Conservation (phyloP, 2,888 invertebrate genomes). For the Hololepta plana region DNA sequence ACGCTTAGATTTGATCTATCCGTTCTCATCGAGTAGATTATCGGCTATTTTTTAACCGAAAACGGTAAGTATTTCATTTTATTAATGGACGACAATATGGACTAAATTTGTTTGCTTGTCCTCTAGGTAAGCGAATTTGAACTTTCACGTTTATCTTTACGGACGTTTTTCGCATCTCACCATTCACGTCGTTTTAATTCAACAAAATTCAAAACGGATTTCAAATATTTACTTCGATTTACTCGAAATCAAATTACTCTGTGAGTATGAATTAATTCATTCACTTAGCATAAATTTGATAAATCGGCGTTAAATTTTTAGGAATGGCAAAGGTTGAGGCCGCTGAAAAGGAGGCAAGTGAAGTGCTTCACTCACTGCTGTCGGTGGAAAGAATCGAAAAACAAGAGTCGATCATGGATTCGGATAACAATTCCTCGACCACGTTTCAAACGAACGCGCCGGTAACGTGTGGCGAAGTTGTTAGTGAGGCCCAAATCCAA, state of each 20-base stretch:
- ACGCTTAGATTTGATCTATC: too few relatives aligned
- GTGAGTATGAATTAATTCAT: too few relatives aligned
- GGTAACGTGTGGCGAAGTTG: slow-evolving; percentile 15
- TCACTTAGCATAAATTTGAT: too few relatives aligned
- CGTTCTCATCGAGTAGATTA: too few relatives aligned
- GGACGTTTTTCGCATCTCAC: slow-evolving; percentile 25
- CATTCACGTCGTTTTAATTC: too few relatives aligned
- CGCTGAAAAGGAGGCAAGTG: slow-evolving; percentile 53
- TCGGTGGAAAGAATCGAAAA: slow-evolving; percentile 48
- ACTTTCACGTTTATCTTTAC: slow-evolving; percentile 24
- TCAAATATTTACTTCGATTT: too few relatives aligned
- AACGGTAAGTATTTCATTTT: slow-evolving; percentile 19
- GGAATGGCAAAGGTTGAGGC: slow-evolving; percentile 46
- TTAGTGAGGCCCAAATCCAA: slow-evolving; percentile 31
- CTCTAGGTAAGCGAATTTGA: slow-evolving; percentile 23
- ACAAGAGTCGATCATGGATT: slow-evolving; percentile 17
- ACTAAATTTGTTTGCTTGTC: slow-evolving; percentile 25
- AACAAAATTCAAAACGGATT: too few relatives aligned
- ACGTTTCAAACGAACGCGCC: slow-evolving; percentile 18
- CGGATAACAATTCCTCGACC: slow-evolving; percentile 18
- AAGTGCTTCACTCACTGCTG: slow-evolving; percentile 46
- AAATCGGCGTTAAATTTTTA: slow-evolving; percentile 27
- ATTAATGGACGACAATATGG: slow-evolving; percentile 27
- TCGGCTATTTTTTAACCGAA: too few relatives aligned
- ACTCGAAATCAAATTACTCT: too few relatives aligned